phyloP scores from a whole-genome alignment of 2,113 vertebrate genomes.

The Raphicerus campestris region DNA sequence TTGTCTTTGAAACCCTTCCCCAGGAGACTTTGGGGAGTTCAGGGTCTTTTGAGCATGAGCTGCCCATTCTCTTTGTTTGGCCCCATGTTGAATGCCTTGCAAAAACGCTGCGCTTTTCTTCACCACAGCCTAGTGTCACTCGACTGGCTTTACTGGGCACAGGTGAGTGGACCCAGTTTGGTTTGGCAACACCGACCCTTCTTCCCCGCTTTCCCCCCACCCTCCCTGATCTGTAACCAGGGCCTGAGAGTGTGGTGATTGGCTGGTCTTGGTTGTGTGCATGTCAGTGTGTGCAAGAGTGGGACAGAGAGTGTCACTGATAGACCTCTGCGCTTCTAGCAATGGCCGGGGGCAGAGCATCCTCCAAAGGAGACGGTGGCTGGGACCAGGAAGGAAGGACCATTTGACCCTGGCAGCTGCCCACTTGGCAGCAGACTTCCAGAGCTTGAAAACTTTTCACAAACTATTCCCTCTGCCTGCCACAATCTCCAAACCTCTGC shows the following conservation, averaged over 20 bases:
- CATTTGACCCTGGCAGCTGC: background rate
- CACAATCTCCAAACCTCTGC: background rate
- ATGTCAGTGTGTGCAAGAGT: background rate
- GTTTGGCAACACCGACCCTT: background rate
- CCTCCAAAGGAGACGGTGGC: background rate
- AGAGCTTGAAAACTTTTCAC: background rate
- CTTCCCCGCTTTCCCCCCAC: background rate
- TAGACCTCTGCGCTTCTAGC: background rate
- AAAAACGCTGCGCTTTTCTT: background rate
- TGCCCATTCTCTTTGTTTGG: background rate
- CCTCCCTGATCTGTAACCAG: background rate
- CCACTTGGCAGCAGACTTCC: too few species aligned
- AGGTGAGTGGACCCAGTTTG: background rate
- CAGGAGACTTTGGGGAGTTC: background rate
- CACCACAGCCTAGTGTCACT: background rate
- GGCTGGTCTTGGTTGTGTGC: background rate
- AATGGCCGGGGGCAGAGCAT: background rate
- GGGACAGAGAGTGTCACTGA: too few species aligned
- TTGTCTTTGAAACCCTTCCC: background rate
- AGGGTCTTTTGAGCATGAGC: background rate
- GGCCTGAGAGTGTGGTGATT: background rate
- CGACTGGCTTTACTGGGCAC: background rate
- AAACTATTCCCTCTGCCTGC: background rate
- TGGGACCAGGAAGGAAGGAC: background rate
- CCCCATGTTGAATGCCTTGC: background rate